Base-by-base conservation (phyloP, 2,888 invertebrate species). In the Acleris cristana region DNA sequence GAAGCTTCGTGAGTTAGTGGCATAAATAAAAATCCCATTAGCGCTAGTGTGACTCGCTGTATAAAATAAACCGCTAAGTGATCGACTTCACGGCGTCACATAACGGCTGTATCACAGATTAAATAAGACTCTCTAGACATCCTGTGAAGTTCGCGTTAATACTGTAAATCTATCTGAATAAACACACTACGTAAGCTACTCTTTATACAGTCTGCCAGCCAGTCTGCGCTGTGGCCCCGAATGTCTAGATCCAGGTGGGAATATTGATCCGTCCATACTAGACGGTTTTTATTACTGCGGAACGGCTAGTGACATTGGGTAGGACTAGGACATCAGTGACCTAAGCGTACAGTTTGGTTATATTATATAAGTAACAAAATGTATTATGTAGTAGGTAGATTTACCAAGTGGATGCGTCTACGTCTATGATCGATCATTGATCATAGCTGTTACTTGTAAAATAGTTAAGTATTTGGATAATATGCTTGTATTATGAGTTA, bases 191-290 rank as follows among this genome's bases (percentile, higher is more conserved):
- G 18, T 48, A 6, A 21, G 26, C 1, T 57, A 23, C 12, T 21
- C 21, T 23, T 26, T 57, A 14, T 18, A 48, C 48, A 4, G 57
- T 79, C 62, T 76, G 80, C 78, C 79, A 67, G 70, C 67, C 30
- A 75, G 83, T 79, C 82, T 85, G 73, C 79, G 80, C 78, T 76
- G 74, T 72, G 75, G 74, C 79, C 77, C 76, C 72, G 71, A 75
- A 76, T 77, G 76, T 78, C 79, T 81, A 81, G 75, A 74, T 79
- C 69, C 76, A 78, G 72, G 73, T 65, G 40, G 3, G 4, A 4
- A 51, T 83, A 86, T 87, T 74, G 86, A 87, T 85, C 79, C 71
- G 64, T 58, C 70, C 74, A 76, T 73, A 78, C 69, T 67, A 78
- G 78, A 79, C 80, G 69, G 71, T 67, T 74, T 34, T 76, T 76